Evolutionary conservation across 2,797 vertebrate species (phyloP), one percentile per base, ranked within the genome.

Genomic region (Mormyrus proboscirostris): DNA sequence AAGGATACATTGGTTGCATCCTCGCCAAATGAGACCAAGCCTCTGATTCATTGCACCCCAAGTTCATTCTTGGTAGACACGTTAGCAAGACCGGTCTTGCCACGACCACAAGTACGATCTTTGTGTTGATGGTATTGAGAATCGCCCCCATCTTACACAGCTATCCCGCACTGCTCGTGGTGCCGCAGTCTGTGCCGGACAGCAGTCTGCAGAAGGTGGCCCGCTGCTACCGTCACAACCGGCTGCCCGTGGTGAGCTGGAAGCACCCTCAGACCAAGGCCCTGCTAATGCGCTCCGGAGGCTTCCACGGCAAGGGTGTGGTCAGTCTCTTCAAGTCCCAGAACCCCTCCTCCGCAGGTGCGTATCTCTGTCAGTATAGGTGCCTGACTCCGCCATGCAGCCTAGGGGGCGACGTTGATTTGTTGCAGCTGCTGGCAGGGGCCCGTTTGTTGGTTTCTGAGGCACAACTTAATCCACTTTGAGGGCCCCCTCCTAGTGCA

Each of bases 301-400:
- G 98, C 86, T 98, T 99, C 90, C 97, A 99, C 57, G 97, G 98
- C 14, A 99, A 99, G 92, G 97, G 98, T 33, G 97, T 99, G 16
- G 98, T 98, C 88, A 98, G 98, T 33, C 94, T 99, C 91, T 99
- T 99, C 94, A 99, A 99, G 95, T 98, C 98, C 1, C 98, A 97
- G 92, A 99, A 99, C 92, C 96, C 97, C 2, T 96, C 98, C 89
- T 95, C 97, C 51, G 90, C 97, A 90, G 96, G 98, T 99, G 92
- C 0, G 91, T 50, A 33, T 14, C 8, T 38, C 10, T 38, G 29
- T 38, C 12, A 1, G 12, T 38, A 38, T 73, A 6, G 65, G 29
- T 16, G 10, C 65, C 29, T 14, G 65, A 73, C 29, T 33, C 65
- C 12, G 10, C 12, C 25, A 14, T 5, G 65, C 12, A 33, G 29